These are phyloP conservation scores for Diphyllodes magnificus DNA, from an alignment of 2,113 vertebrate genomes.

Conservation along the genomic window DNA sequence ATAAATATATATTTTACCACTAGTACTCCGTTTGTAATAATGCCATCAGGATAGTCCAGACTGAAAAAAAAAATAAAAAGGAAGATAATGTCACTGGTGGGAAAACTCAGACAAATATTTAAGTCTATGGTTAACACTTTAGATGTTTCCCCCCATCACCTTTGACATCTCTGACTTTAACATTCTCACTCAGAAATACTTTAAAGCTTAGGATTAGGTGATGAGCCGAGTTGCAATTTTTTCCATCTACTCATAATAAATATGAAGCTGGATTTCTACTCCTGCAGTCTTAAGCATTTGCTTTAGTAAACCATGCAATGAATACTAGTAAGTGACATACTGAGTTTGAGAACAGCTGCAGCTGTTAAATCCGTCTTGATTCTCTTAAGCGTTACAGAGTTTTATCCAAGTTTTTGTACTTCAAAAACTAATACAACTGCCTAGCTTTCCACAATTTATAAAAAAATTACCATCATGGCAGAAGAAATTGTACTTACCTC, in stretches of 20 bases:
- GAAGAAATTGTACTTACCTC: background rate
- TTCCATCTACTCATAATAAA: background rate
- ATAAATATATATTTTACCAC: conserved; percentile 75
- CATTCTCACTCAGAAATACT: background rate
- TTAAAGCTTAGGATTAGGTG: background rate
- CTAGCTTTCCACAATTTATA: background rate
- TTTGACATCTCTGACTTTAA: background rate
- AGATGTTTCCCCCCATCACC: background rate
- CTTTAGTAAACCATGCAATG: background rate
- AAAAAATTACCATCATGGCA: background rate
- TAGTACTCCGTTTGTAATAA: conserved; percentile 78
- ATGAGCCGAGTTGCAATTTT: background rate
- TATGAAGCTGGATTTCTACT: background rate
- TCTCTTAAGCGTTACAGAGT: background rate
- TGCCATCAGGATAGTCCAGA: conserved; percentile 48
- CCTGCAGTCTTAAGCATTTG: background rate
- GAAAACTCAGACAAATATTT: background rate
- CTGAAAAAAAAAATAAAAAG: conserved; percentile 72
- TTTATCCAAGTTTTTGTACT: background rate
- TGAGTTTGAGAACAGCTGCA: background rate
- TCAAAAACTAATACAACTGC: background rate
- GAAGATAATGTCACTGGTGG: background rate
- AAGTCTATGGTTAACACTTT: background rate
- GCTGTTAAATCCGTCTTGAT: background rate
- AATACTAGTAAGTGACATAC: background rate